Percentiles rank a stretch among this genome's conserved stretches.
phyloP scores from a whole-genome alignment of 2,113 vertebrate genomes.

The Podilymbus podiceps region DNA sequence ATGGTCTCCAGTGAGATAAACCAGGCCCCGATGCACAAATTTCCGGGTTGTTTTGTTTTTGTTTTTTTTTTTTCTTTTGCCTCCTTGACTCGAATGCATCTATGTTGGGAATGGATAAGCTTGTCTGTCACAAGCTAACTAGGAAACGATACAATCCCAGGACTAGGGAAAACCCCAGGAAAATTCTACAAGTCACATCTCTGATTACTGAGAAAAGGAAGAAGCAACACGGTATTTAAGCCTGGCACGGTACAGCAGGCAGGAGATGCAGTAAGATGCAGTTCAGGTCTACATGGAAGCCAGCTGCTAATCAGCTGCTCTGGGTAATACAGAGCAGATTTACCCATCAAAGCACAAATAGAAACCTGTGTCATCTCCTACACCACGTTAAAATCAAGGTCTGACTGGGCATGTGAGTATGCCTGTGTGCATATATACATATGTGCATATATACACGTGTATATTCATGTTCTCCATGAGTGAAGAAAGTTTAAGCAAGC shows the following conservation, averaged over 20 bases:
- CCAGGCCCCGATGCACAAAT: background rate
- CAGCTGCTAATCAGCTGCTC: background rate
- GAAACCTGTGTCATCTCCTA: background rate
- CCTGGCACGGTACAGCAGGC: background rate
- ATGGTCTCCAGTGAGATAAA: background rate
- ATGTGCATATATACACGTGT: accelerated
- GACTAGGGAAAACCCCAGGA: background rate
- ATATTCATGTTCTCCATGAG: constrained; percentile 29
- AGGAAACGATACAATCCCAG: background rate
- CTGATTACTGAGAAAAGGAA: background rate
- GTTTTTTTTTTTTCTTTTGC: background rate
- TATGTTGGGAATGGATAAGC: background rate
- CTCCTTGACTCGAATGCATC: background rate
- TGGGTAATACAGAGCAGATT: background rate
- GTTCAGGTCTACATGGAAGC: constrained; percentile 19
- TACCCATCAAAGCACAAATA: background rate
- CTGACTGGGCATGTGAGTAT: background rate
- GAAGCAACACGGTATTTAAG: constrained; percentile 4
- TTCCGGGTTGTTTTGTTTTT: too few species aligned
- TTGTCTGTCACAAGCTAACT: background rate
- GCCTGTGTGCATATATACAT: background rate
- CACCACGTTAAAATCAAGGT: constrained; percentile 46
- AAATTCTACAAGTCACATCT: background rate
- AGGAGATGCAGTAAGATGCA: background rate
- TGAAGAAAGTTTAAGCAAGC: constrained; percentile 32